Percentiles rank a stretch among this genome's conserved stretches.
Conservation (phyloP, 2,113 vertebrate genomes). For the Corythornis cristatus region DNA sequence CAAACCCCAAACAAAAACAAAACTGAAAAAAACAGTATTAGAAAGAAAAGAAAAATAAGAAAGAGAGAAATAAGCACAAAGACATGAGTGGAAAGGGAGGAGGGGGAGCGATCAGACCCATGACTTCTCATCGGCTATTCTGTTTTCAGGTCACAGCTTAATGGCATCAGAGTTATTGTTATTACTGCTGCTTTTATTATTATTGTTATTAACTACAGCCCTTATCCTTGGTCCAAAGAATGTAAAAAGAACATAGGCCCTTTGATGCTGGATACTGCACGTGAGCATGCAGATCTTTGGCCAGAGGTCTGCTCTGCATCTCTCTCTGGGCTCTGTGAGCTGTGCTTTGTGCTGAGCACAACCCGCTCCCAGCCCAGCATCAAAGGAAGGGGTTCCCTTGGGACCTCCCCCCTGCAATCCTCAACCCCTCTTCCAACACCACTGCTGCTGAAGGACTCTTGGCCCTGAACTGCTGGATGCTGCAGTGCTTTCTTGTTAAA, state of each 20-base stretch:
- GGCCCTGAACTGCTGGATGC: not conserved
- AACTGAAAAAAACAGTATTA: not conserved
- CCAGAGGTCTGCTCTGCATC: not conserved
- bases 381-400: not conserved
- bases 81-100: not conserved
- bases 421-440: not conserved
- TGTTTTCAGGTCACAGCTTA: conserved; percentile 18
- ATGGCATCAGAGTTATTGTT: not conserved
- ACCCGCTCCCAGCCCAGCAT: accelerated
- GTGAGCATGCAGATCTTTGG: not conserved
- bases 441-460: not conserved
- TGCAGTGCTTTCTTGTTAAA: not conserved
- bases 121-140: not conserved
- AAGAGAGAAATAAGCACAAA: not conserved
- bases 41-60: conserved; percentile 16
- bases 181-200: not conserved
- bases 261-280: not conserved
- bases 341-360: not conserved
- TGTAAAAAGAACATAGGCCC: not conserved
- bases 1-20: not conserved
- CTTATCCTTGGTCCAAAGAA: not conserved
- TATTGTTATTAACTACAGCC: not conserved
- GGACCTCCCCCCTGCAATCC: not conserved
- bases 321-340: not conserved
- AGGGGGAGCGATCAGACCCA: not conserved